phyloP scores from a whole-genome alignment of 2,797 vertebrate genomes.

The Gorsachius magnificus region DNA sequence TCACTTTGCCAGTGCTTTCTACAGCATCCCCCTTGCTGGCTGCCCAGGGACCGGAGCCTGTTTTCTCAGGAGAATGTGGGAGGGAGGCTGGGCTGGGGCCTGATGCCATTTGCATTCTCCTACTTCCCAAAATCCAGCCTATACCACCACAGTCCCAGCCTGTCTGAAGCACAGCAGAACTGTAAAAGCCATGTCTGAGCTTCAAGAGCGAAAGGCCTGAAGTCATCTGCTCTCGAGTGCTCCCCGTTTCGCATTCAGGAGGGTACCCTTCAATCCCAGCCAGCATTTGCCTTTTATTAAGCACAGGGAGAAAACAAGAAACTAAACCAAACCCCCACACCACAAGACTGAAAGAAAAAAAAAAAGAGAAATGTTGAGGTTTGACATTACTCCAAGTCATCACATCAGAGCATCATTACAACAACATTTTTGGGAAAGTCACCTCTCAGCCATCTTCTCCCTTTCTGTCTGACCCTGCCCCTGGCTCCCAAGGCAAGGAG shows the following conservation, averaged over 20 bases:
- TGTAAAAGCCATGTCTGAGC: not conserved
- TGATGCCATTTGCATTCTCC: not conserved
- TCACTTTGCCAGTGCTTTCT: not conserved
- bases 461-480: not conserved
- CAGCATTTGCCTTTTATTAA: not conserved
- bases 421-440: not conserved
- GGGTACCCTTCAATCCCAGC: not conserved
- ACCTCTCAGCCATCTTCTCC: not conserved
- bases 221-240: not conserved
- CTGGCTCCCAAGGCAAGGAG: not conserved
- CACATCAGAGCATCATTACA: not conserved
- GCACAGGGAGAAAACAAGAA: not conserved
- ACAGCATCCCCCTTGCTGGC: rapidly evolving
- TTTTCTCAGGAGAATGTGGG: not conserved
- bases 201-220: not conserved
- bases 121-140: not conserved
- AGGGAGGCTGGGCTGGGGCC: not conserved
- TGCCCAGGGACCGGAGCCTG: rapidly evolving
- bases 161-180: not conserved
- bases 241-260: not conserved
- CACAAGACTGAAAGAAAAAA: not conserved
- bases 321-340: not conserved
- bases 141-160: not conserved
- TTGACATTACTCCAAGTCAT: not conserved
- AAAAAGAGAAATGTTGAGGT: not conserved